Conservation (phyloP, 2,888 invertebrate species). For the Linnaemya vulpina region DNA sequence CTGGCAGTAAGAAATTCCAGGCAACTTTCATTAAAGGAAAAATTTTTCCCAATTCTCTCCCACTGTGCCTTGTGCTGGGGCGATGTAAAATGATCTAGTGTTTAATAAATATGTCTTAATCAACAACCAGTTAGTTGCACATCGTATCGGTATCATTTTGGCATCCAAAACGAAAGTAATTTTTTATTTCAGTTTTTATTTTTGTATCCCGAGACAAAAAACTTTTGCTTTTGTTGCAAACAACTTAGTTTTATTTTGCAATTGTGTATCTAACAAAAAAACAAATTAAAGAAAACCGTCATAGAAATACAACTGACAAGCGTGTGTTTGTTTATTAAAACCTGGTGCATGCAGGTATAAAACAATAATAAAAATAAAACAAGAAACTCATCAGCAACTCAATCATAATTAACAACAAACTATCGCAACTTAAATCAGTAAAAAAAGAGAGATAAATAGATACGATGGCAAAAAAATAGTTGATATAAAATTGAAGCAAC, state of each 20-base stretch:
- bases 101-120: slow-evolving; percentile 36
- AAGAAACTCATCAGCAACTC: slow-evolving; percentile 11
- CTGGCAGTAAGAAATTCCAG: too few relatives aligned
- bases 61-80: slow-evolving; percentile 1
- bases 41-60: not conserved
- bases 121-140: slow-evolving; percentile 22
- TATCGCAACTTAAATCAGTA: slow-evolving; percentile 31
- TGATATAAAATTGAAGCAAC: slow-evolving; percentile 1
- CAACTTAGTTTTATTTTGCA: slow-evolving; percentile 3
- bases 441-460: slow-evolving; percentile 9
- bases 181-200: slow-evolving; percentile 39
- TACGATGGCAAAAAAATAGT: slow-evolving; percentile 1
- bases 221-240: slow-evolving; percentile 57
- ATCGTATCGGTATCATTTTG: slow-evolving; percentile 18
- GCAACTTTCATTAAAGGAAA: too few relatives aligned
- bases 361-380: slow-evolving; percentile 6
- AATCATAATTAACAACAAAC: slow-evolving; percentile 49
- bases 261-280: slow-evolving; percentile 14
- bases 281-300: slow-evolving; percentile 15
- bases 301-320: not conserved
- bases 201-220: slow-evolving; percentile 23
- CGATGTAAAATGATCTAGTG: slow-evolving; percentile 45
- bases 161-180: slow-evolving; percentile 57
- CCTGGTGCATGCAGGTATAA: slow-evolving; percentile 1
- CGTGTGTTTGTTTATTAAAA: not conserved